A percentile compares a stretch with the other conserved stretches of the same genome.
Conservation (phyloP, 2,888 invertebrate genomes). For the Andrena bicolor region DNA sequence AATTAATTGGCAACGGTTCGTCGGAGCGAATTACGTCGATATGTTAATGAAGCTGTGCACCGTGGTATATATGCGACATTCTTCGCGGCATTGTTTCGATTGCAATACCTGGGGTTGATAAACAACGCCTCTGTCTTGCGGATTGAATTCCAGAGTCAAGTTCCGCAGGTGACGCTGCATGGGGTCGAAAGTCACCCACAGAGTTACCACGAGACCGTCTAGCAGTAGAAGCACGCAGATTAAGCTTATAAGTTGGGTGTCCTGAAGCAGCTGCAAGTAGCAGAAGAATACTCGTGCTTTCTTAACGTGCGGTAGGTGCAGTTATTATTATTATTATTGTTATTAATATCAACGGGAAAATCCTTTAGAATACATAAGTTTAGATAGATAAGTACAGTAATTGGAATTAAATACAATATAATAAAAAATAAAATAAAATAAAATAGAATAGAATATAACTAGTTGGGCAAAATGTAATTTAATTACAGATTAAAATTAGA, state of each 20-base stretch:
- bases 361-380: no score
- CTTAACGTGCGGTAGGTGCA: not conserved
- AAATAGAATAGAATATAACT: no score
- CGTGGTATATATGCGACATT: not conserved
- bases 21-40: conserved; percentile 48
- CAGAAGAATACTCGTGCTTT: conserved; percentile 3
- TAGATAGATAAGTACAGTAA: no score
- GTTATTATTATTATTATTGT: no score
- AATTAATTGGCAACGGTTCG: conserved; percentile 63
- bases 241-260: conserved; percentile 94
- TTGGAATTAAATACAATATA: no score
- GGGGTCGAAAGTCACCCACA: conserved; percentile 95
- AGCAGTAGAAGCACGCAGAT: conserved; percentile 93
- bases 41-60: not conserved
- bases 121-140: conserved; percentile 92
- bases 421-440: no score
- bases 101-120: conserved; percentile 92
- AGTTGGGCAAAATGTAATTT: no score
- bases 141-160: conserved; percentile 92
- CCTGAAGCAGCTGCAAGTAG: conserved; percentile 90
- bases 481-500: no score
- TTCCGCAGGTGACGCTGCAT: conserved; percentile 94
- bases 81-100: not conserved
- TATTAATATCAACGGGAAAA: no score
- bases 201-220: conserved; percentile 92